These are phyloP conservation scores for Hydrochoerus hydrochaeris DNA, from an alignment of 2,113 vertebrate species.

Conservation along the genomic window DNA sequence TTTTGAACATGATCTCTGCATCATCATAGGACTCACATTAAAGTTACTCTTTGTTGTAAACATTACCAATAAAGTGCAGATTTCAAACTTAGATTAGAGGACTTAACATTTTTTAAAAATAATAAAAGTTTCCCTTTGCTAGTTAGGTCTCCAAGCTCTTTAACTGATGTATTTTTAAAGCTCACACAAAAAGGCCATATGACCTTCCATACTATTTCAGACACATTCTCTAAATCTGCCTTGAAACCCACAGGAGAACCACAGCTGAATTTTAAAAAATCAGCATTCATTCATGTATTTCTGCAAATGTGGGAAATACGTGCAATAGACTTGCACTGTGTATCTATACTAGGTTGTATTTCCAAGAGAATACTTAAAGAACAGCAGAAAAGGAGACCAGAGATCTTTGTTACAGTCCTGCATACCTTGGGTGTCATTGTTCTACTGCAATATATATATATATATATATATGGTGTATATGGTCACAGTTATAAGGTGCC, in stretches of 20 bases:
- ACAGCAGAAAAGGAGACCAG: not conserved
- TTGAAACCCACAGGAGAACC: not conserved
- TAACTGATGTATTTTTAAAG: not conserved
- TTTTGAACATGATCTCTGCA: not conserved
- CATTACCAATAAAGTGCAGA: not conserved
- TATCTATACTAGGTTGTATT: not conserved
- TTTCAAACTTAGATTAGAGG: not conserved
- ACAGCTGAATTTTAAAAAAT: not conserved
- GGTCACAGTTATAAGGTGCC: slow-evolving; percentile 1
- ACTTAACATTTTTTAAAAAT: slow-evolving; percentile 17
- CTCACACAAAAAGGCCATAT: not conserved
- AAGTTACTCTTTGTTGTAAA: not conserved
- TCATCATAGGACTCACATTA: not conserved
- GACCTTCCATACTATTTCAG: not conserved
- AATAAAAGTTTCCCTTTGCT: not conserved
- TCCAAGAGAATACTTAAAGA: slow-evolving; percentile 16
- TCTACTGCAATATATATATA: not conserved
- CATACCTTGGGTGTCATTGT: not conserved
- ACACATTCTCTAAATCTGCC: not conserved
- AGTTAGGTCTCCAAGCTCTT: not conserved
- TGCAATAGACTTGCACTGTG: not conserved
- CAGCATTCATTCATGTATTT: slow-evolving; percentile 9
- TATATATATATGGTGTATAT: not conserved
- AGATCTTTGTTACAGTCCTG: not conserved
- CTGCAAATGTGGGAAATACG: not conserved